These are phyloP conservation scores for Pitta sordida DNA, from an alignment of 2,113 vertebrate genomes.

Conservation along the genomic window DNA sequence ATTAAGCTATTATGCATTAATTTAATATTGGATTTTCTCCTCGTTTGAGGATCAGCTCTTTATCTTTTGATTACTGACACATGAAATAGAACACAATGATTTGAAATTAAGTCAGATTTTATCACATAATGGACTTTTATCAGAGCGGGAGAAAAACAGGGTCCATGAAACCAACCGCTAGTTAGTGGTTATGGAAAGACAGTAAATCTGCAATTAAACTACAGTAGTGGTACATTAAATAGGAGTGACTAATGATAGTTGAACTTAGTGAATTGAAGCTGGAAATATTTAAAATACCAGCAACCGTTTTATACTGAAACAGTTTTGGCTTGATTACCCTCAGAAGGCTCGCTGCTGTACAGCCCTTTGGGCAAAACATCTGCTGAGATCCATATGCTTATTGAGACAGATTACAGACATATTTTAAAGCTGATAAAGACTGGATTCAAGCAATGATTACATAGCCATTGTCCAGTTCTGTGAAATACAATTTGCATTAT, in stretches of 20 bases:
- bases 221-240: neutral
- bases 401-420: neutral
- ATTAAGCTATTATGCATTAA: neutral
- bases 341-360: neutral
- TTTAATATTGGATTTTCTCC: neutral
- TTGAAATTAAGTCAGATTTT: neutral
- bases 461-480: neutral
- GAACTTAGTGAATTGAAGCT: neutral
- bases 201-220: neutral
- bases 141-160: neutral
- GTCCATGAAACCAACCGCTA: neutral
- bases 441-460: neutral
- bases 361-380: neutral
- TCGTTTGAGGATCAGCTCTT: neutral
- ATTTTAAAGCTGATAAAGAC: neutral
- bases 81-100: neutral
- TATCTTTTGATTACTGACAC: neutral
- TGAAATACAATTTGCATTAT: neutral
- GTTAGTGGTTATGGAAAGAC: constrained; percentile 3
- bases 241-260: neutral
- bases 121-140: neutral
- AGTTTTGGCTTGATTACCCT: neutral
- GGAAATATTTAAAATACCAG: neutral
- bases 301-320: neutral
- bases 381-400: neutral